These are phyloP conservation scores for Clostera curtula DNA, from an alignment of 2,888 invertebrate genomes.

Conservation along the genomic window DNA sequence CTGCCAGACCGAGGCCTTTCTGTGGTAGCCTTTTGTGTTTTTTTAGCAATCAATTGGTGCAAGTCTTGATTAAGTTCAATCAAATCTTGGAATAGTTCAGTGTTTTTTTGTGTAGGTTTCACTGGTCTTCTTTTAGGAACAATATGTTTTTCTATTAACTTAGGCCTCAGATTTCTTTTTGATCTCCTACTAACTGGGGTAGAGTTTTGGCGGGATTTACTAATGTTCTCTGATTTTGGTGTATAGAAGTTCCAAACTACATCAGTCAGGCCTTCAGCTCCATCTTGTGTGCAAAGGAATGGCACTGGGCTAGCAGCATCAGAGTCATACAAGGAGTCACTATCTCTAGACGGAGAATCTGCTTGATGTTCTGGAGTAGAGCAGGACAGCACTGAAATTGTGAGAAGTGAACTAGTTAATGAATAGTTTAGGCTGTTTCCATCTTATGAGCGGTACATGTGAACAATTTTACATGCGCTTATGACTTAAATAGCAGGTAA, in stretches of 20 bases:
- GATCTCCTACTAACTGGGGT: conserved; percentile 55
- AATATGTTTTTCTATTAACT: conserved; percentile 42
- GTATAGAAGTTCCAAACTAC: conserved; percentile 71
- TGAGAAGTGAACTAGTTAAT: no score
- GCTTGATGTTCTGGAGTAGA: conserved; percentile 56
- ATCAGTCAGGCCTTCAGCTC: conserved; percentile 62
- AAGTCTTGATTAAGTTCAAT: conserved; percentile 62
- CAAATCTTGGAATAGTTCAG: conserved; percentile 57
- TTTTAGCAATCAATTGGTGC: conserved; percentile 47
- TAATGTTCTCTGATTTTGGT: conserved; percentile 49
- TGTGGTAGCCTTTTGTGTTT: conserved; percentile 20
- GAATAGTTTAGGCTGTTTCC: no score
- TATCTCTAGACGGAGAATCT: conserved; percentile 60
- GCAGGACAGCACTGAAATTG: conserved; percentile 51
- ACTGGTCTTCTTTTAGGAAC: conserved; percentile 45
- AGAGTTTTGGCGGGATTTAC: conserved; percentile 40
- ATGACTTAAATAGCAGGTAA: not conserved
- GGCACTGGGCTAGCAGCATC: conserved; percentile 65
- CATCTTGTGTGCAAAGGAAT: conserved; percentile 68
- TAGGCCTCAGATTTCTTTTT: conserved; percentile 39
- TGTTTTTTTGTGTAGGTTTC: conserved; percentile 44
- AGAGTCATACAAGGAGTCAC: conserved; percentile 58
- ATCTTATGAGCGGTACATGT: no score
- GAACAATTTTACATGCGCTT: no score
- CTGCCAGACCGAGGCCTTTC: conserved; percentile 43